These are phyloP conservation scores for Pangasius larnaudii DNA, from an alignment of 2,797 vertebrate species.

Conservation along the genomic window DNA sequence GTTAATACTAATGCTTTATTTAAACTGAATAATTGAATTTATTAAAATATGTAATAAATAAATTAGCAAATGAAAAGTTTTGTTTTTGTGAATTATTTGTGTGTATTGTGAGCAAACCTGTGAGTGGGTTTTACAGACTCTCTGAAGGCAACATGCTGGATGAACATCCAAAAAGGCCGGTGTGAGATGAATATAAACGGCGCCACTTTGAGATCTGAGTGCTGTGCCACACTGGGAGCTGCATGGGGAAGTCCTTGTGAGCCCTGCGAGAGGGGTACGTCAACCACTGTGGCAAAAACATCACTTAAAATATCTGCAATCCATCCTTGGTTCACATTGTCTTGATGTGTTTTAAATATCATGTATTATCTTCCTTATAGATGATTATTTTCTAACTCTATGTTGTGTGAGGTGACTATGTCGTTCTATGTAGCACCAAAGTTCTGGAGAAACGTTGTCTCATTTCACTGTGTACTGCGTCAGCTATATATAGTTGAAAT, in stretches of 20 bases:
- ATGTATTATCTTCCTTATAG: background rate
- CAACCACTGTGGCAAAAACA: background rate
- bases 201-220: constrained; percentile 79
- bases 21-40: background rate
- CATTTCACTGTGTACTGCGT: too few species aligned
- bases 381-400: too few species aligned
- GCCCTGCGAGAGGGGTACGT: constrained; percentile 74
- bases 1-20: background rate
- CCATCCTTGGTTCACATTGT: background rate
- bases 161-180: constrained; percentile 75
- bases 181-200: constrained; percentile 82
- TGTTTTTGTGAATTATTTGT: background rate
- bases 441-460: too few species aligned
- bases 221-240: constrained; percentile 78
- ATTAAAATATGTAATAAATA: background rate
- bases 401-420: too few species aligned
- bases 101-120: background rate
- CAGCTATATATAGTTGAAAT: too few species aligned
- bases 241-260: constrained; percentile 84
- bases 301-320: background rate
- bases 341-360: background rate
- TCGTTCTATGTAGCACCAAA: too few species aligned
- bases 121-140: constrained; percentile 67
- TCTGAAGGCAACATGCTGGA: constrained; percentile 81
- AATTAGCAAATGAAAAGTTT: background rate